phyloP scores from a whole-genome alignment of 2,888 invertebrate species.

The Caenorhabditis wallacei region DNA sequence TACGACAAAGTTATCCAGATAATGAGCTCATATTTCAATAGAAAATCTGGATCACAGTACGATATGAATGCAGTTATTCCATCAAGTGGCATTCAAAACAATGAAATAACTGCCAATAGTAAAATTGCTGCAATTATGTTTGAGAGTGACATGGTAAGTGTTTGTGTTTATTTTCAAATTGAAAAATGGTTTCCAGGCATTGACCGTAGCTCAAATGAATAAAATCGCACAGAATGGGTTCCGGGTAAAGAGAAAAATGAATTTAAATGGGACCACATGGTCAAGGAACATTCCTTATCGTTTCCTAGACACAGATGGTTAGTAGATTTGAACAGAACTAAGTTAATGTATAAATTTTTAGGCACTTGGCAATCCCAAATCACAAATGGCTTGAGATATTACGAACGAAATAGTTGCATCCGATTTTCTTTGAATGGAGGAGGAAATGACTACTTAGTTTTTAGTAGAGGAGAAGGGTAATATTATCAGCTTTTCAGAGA shows the following conservation, averaged over 20 bases:
- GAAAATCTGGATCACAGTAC: conserved; percentile 64
- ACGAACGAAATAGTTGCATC: conserved; percentile 77
- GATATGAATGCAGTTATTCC: conserved; percentile 57
- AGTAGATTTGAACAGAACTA: neutral
- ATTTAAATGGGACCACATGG: conserved; percentile 66
- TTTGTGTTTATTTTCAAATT: too few relatives aligned
- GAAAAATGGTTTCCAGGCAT: conserved; percentile 25
- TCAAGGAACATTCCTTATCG: conserved; percentile 64
- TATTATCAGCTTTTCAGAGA: neutral
- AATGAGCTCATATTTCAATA: conserved; percentile 64
- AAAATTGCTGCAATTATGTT: conserved; percentile 66
- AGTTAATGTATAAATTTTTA: conserved; percentile 24
- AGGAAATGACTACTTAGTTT: conserved; percentile 67
- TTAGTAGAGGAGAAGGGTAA: conserved; percentile 70
- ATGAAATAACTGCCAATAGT: conserved; percentile 64
- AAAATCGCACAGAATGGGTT: conserved; percentile 48
- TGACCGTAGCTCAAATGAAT: conserved; percentile 67
- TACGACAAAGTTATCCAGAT: conserved; percentile 70
- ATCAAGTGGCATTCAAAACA: conserved; percentile 43
- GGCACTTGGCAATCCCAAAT: conserved; percentile 73
- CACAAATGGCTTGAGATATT: conserved; percentile 72
- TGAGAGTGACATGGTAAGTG: conserved; percentile 65
- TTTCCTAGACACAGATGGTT: conserved; percentile 70
- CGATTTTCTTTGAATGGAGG: conserved; percentile 72
- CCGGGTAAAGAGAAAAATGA: conserved; percentile 61